These are phyloP conservation scores for Drosophila cyrtoloma DNA, from an alignment of 2,888 invertebrate species.

Conservation along the genomic window DNA sequence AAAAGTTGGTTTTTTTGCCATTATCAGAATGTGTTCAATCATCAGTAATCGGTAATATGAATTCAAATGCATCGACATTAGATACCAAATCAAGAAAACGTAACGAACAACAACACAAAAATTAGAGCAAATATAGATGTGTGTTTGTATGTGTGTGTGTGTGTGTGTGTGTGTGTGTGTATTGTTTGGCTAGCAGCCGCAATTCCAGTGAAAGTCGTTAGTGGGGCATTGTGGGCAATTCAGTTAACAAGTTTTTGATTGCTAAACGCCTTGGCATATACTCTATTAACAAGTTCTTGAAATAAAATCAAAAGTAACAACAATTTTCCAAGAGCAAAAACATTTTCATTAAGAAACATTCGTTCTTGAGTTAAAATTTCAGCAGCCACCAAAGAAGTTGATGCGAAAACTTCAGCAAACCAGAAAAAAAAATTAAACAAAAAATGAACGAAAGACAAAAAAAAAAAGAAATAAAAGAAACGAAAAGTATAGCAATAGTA, in stretches of 20 bases:
- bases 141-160: conserved; percentile 17
- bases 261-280: conserved; percentile 54
- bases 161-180: conserved; percentile 3
- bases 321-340: conserved; percentile 49
- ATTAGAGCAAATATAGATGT: conserved; percentile 8
- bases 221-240: conserved; percentile 54
- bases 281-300: conserved; percentile 53
- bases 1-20: conserved; percentile 44
- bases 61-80: conserved; percentile 45
- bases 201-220: conserved; percentile 54
- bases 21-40: conserved; percentile 43
- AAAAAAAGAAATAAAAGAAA: conserved; percentile 22
- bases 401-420: conserved; percentile 69
- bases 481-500: conserved; percentile 40
- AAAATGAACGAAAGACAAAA: conserved; percentile 15
- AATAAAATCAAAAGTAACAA: conserved; percentile 54
- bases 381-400: conserved; percentile 64
- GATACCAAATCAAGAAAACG: conserved; percentile 37
- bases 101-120: conserved; percentile 42
- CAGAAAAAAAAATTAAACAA: conserved; percentile 17
- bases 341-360: conserved; percentile 78
- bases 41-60: conserved; percentile 27
- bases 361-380: conserved; percentile 57
- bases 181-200: conserved; percentile 64
- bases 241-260: conserved; percentile 69